phyloP scores from a whole-genome alignment of 2,113 vertebrate genomes.

The Petaurus breviceps region DNA sequence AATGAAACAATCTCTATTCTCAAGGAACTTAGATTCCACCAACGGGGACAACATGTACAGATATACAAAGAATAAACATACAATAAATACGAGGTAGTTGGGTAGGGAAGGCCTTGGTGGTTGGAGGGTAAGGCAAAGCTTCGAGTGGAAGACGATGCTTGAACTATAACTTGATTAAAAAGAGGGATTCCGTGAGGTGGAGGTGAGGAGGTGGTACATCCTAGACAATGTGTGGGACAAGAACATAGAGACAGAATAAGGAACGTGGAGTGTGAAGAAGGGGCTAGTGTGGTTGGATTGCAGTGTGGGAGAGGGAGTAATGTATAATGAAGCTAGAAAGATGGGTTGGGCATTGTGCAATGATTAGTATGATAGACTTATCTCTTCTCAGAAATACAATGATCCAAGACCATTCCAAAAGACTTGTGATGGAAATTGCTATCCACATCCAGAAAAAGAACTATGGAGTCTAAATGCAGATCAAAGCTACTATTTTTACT shows the following conservation, averaged over 20 bases:
- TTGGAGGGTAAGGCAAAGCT: not conserved
- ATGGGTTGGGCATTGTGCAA: not conserved
- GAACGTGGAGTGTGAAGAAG: not conserved
- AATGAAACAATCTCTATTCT: not conserved
- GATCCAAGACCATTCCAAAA: too few relatives aligned
- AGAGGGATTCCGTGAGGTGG: not conserved
- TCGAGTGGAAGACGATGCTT: not conserved
- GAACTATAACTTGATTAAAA: not conserved
- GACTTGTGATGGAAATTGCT: too few relatives aligned
- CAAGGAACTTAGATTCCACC: not conserved
- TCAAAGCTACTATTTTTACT: too few relatives aligned
- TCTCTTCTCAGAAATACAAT: too few relatives aligned
- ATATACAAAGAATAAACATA: not conserved
- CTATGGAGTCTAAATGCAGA: too few relatives aligned
- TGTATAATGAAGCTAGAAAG: not conserved
- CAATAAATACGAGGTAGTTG: not conserved
- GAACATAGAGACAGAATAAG: too few relatives aligned
- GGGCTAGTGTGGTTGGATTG: not conserved
- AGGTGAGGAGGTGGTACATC: not conserved
- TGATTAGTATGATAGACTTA: too few relatives aligned
- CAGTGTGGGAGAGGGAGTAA: not conserved
- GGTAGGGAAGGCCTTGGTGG: not conserved
- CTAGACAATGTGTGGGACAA: not conserved
- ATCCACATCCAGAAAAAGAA: too few relatives aligned
- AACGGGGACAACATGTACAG: not conserved